Evolutionary conservation across 2,888 invertebrate species (phyloP).

Genomic region (Leucophenga montana): DNA sequence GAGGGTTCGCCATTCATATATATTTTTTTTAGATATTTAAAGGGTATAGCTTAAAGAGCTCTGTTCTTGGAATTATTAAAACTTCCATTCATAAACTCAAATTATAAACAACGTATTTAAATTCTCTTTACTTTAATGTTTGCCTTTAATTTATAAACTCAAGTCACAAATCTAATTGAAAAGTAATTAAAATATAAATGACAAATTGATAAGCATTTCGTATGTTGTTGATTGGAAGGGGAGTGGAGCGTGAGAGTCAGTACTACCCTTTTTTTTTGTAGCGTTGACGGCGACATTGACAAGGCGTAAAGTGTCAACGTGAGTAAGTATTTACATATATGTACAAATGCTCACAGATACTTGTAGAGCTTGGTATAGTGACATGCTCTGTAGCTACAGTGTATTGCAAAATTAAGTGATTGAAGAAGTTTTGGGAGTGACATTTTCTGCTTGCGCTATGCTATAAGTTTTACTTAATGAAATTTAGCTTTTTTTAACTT

Average conservation of each 20-base stretch:
- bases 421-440: no score
- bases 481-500: no score
- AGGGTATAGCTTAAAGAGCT: no score
- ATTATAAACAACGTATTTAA: no score
- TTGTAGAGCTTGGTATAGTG: background rate
- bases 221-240: background rate
- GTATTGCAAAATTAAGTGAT: no score
- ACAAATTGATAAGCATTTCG: background rate
- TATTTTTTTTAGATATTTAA: no score
- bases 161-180: conserved; percentile 6
- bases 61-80: no score
- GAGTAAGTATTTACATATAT: background rate
- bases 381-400: background rate
- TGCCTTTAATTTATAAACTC: background rate
- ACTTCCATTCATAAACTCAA: no score
- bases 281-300: conserved; percentile 4
- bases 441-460: no score
- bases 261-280: background rate
- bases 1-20: no score
- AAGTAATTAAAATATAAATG: conserved; percentile 15
- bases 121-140: background rate
- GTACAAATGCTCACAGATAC: background rate
- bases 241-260: background rate
- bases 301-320: conserved; percentile 6
- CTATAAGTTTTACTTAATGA: no score